Evolutionary conservation across 2,888 invertebrate species (phyloP).

Genomic region (Rhingia rostrata): DNA sequence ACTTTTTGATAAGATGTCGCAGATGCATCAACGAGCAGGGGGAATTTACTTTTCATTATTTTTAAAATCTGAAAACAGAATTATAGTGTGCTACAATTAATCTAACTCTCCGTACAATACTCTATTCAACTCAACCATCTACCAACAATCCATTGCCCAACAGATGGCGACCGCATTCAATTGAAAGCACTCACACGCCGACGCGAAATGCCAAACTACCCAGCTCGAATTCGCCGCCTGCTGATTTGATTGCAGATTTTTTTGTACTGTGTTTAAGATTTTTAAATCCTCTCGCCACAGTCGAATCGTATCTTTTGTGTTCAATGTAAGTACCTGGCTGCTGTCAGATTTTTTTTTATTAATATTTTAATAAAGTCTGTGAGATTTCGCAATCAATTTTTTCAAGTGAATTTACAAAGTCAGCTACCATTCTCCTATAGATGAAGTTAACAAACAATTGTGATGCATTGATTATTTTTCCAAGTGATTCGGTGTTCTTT

Average conservation of each 20-base stretch:
- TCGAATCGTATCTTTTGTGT: constrained; percentile 66
- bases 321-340: constrained; percentile 63
- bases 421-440: background rate
- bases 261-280: constrained; percentile 39
- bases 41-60: too few species aligned
- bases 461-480: background rate
- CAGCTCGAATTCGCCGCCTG: constrained; percentile 53
- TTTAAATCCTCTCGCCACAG: constrained; percentile 65
- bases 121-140: too few species aligned
- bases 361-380: constrained; percentile 51
- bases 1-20: too few species aligned
- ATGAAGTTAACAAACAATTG: constrained; percentile 13
- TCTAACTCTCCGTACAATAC: background rate
- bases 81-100: constrained; percentile 23
- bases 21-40: too few species aligned
- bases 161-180: constrained; percentile 14
- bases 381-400: constrained; percentile 40
- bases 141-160: constrained; percentile 6
- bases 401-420: constrained; percentile 27
- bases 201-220: constrained; percentile 4
- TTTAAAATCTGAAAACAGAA: too few species aligned
- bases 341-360: constrained; percentile 2
- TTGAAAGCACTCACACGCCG: constrained; percentile 27
- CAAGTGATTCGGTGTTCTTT: background rate
- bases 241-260: constrained; percentile 37